Conservation (phyloP, 2,113 vertebrate genomes). For the Herpailurus yagouaroundi region DNA sequence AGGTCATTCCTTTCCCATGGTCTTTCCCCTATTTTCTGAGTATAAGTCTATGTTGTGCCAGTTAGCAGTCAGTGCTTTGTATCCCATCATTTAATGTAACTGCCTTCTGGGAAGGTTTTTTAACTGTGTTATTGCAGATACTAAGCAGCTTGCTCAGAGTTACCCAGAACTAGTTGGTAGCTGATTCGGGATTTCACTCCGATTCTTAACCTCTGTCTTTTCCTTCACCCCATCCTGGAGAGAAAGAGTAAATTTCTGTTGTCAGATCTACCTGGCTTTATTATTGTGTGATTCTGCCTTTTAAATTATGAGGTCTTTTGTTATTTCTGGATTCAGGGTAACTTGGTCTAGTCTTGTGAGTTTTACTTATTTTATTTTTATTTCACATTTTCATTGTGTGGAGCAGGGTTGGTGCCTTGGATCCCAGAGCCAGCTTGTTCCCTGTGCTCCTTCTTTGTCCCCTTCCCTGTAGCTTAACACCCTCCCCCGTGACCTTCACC, state of each 20-base stretch:
- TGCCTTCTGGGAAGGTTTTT: neutral
- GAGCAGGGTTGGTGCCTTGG: neutral
- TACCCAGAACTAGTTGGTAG: neutral
- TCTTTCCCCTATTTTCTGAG: neutral
- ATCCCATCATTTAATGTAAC: neutral
- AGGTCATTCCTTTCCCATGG: neutral
- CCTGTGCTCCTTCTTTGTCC: neutral
- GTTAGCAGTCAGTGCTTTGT: neutral
- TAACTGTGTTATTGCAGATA: neutral
- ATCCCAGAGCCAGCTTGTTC: neutral
- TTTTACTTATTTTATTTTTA: neutral
- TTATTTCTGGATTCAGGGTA: conserved; percentile 31
- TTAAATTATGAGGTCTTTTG: neutral
- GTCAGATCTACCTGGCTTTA: neutral
- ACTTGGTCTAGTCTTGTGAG: neutral
- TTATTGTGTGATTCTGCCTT: neutral
- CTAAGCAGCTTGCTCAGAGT: neutral
- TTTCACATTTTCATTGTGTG: neutral
- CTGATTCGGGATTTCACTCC: neutral
- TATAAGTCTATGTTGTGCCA: neutral
- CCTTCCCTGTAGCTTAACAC: neutral
- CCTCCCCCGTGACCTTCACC: neutral
- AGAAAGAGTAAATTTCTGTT: neutral
- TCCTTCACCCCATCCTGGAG: neutral
- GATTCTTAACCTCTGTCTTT: neutral